Evolutionary conservation across 2,888 invertebrate genomes (phyloP).

Genomic region (Cyclophora punctaria): DNA sequence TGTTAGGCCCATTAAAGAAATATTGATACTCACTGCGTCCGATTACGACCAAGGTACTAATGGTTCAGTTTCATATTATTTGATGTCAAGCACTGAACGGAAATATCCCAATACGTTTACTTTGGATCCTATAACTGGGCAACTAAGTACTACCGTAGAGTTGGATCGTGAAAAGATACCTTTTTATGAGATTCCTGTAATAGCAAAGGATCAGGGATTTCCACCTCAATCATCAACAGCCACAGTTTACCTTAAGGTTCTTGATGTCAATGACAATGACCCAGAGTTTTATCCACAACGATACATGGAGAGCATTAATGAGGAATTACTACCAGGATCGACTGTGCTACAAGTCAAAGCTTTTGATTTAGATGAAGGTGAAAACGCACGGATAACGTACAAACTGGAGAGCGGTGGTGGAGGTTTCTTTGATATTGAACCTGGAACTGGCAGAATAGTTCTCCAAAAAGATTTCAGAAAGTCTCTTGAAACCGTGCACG

Average conservation of each 20-base stretch:
- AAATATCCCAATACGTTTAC: slow-evolving; percentile 89
- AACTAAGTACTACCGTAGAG: slow-evolving; percentile 83
- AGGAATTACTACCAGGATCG: slow-evolving; percentile 78
- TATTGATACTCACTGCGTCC: slow-evolving; percentile 88
- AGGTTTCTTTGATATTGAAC: slow-evolving; percentile 86
- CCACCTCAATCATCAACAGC: slow-evolving; percentile 94
- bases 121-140: slow-evolving; percentile 89
- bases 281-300: slow-evolving; percentile 93
- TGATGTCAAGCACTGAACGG: slow-evolving; percentile 84
- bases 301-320: slow-evolving; percentile 86
- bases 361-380: slow-evolving; percentile 89
- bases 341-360: slow-evolving; percentile 85
- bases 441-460: slow-evolving; percentile 83
- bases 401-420: slow-evolving; percentile 86
- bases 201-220: slow-evolving; percentile 93
- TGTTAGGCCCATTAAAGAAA: slow-evolving; percentile 84
- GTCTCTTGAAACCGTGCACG: slow-evolving; percentile 80
- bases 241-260: slow-evolving; percentile 84
- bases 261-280: slow-evolving; percentile 94
- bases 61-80: slow-evolving; percentile 89
- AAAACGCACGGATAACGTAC: slow-evolving; percentile 88
- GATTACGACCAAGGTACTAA: slow-evolving; percentile 96
- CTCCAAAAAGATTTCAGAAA: slow-evolving; percentile 79
- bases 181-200: slow-evolving; percentile 86
- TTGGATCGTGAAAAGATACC: slow-evolving; percentile 89